A percentile compares a stretch with the other conserved stretches of the same genome.
phyloP scores from a whole-genome alignment of 1,140 invertebrate species.

The Littorina saxatilis region DNA sequence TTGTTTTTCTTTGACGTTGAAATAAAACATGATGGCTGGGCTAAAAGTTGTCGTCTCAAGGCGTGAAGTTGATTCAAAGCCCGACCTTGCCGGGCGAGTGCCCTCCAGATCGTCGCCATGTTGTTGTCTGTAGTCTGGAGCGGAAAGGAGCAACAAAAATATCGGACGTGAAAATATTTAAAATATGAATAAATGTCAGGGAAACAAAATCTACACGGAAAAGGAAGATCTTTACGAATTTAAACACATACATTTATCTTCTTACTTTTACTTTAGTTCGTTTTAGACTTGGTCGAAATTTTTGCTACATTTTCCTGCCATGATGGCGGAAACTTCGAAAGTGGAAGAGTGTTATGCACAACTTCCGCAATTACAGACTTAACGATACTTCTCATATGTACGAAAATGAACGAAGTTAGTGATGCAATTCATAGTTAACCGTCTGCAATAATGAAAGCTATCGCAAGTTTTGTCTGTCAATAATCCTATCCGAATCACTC shows the following conservation, averaged over 20 bases:
- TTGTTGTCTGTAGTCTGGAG: conserved; percentile 14
- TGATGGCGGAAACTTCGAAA: conserved; percentile 24
- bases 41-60: conserved; percentile 17
- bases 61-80: conserved; percentile 27
- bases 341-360: neutral
- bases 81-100: conserved; percentile 50
- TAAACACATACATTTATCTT: no score
- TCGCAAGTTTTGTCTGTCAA: no score
- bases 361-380: neutral
- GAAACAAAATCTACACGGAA: no score
- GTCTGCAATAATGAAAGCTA: no score
- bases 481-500: no score
- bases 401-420: no score
- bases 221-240: no score
- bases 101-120: conserved; percentile 62
- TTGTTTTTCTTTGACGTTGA: conserved; percentile 75
- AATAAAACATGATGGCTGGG: conserved; percentile 56
- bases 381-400: neutral
- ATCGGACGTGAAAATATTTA: neutral
- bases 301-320: neutral
- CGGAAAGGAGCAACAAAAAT: neutral
- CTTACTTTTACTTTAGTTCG: neutral
- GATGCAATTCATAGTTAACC: no score
- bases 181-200: no score
- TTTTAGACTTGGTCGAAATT: neutral